Conservation (phyloP, 1,140 invertebrate genomes). For the Araneus ventricosus region DNA sequence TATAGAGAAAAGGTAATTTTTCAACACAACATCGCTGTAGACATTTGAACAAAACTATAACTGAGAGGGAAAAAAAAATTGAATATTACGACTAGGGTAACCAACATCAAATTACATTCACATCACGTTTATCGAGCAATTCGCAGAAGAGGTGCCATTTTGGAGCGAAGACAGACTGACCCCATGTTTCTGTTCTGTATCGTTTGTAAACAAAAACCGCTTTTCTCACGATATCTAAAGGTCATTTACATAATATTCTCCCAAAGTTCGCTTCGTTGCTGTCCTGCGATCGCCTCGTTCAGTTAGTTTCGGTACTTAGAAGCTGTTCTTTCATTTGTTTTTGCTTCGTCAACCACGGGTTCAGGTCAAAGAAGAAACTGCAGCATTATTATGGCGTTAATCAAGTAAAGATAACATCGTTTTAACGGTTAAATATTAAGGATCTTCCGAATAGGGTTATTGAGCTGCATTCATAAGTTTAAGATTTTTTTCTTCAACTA, state of each 20-base stretch:
- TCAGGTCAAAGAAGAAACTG: not conserved
- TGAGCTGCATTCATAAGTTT: not conserved
- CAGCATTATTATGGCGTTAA: not conserved
- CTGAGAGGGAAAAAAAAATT: not conserved
- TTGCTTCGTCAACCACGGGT: not conserved
- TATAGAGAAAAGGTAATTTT: not conserved
- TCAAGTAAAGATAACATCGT: conserved; percentile 5
- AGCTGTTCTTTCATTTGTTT: not conserved
- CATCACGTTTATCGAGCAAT: conserved; percentile 8
- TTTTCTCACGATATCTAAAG: conserved; percentile 4
- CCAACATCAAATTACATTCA: conserved; percentile 15
- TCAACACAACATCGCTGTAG: not conserved
- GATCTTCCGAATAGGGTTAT: not conserved
- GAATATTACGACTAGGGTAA: conserved; percentile 7
- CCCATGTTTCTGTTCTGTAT: conserved; percentile 15
- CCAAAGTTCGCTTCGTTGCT: not conserved
- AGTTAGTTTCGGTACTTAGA: not conserved
- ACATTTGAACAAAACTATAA: not conserved
- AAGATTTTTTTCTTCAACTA: not conserved
- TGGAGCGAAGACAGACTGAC: not conserved
- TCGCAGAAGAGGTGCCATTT: conserved; percentile 1
- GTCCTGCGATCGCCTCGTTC: not conserved
- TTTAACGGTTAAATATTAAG: not conserved
- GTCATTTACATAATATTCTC: conserved; percentile 13
- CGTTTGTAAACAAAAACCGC: conserved; percentile 7